Evolutionary conservation across 30 jellyfish, hydroid and myxozoan species (phyloP).

Genomic region (Aurelia sp.): DNA sequence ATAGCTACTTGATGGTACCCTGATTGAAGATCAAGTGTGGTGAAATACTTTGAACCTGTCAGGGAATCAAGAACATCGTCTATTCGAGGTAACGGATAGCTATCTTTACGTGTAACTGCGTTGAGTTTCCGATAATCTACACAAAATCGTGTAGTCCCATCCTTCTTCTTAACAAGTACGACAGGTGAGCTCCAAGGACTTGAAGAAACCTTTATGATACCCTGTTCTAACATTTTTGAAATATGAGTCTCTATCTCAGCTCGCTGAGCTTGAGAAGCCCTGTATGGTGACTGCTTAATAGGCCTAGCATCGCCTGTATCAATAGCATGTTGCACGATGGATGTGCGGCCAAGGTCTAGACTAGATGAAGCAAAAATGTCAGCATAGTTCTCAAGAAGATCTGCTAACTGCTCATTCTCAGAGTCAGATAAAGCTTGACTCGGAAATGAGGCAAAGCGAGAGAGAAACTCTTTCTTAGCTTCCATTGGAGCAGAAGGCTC

Average conservation of each 20-base stretch:
- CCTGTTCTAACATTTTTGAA: too few species aligned
- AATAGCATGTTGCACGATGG: constrained; percentile 19
- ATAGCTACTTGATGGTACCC: constrained; percentile 19
- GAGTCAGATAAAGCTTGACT: not conserved
- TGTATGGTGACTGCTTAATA: constrained; percentile 39
- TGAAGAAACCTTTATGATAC: not conserved
- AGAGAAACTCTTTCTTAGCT: not conserved
- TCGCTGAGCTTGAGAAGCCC: constrained; percentile 12
- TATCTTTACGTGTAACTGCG: constrained; percentile 20
- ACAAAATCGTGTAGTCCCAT: constrained; percentile 23
- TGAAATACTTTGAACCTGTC: not conserved
- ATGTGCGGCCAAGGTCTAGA: constrained; percentile 30
- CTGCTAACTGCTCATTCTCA: constrained; percentile 4
- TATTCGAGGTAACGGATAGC: not conserved
- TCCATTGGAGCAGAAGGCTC: too few species aligned
- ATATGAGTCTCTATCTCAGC: constrained; percentile 9
- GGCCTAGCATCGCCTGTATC: constrained; percentile 45
- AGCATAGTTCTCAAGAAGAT: constrained; percentile 7
- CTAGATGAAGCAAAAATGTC: not conserved
- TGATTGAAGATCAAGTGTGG: constrained; percentile 18
- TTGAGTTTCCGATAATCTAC: constrained; percentile 48
- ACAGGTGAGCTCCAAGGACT: constrained; percentile 81
- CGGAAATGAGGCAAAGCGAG: too few species aligned
- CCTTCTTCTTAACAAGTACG: constrained; percentile 36
- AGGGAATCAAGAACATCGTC: constrained; percentile 32